Base-by-base conservation (phyloP, 64 coral and sea anemone species). In the Catalaphyllia jardinei region DNA sequence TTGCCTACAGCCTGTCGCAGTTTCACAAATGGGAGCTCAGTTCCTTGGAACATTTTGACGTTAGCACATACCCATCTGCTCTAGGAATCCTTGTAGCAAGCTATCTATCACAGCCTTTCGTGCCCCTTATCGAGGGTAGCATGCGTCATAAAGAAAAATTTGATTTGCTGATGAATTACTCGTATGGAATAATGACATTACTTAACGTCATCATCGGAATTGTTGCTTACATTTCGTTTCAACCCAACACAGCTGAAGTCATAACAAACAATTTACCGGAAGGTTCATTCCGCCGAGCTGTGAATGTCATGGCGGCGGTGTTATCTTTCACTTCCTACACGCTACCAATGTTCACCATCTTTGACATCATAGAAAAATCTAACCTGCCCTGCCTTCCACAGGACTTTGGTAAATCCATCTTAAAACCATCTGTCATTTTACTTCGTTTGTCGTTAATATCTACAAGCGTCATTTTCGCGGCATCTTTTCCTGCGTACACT, bases 331-430 rank as follows among this genome's bases (percentile, higher is more conserved):
- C 96, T 24, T 98, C 96, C 13, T 98, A 94, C 52, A 98, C 96
- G 1, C 88, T 98, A 19, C 96, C 96, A 74, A 95, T 98, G 96
- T 98, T 98, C 82, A 98, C 96, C 25, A 92, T 98, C 31, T 98
- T 98, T 77, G 93, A 98, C 64, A 86, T 98, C 38, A 71, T 98
- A 61, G 89, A 98, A 78, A 80, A 92, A 28, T 88, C 90, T 19
- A 81, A 88, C 30, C 52, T 95, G 1, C 60, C 90, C 17, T 92
- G 67, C 51, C 57, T 92, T 16, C 93, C 72, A 63, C 54, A 83
- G 60, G 67, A 90, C 75, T 88, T 94, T 46, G 93, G 86, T 33
- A 65, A 50, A 88, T 92, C 81, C 20, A 30, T 95, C 24, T 87
- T 76, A 1, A 79, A 74, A 20, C 62, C 91, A 33, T 75, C 84